Evolutionary conservation across 2,113 vertebrate species (phyloP).

Genomic region (Pachyramphus minor): DNA sequence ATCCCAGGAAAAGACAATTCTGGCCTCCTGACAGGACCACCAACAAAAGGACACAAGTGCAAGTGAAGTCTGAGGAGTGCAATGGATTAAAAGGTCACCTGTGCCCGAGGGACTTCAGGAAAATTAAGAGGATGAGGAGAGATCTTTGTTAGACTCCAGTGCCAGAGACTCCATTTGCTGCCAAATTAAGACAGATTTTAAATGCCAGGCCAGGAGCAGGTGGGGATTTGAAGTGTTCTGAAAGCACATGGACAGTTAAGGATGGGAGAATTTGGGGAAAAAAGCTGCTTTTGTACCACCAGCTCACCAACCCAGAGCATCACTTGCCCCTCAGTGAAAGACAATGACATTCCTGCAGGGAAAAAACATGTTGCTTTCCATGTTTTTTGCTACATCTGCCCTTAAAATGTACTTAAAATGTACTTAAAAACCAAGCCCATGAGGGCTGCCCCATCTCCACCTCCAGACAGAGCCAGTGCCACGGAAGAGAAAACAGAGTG

Average conservation of each 20-base stretch:
- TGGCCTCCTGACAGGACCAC: background rate
- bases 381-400: background rate
- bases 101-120: background rate
- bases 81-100: background rate
- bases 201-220: background rate
- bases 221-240: rapidly evolving
- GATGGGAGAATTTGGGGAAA: background rate
- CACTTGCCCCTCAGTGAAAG: background rate
- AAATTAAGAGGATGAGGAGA: rapidly evolving
- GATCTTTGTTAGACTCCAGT: background rate
- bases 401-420: background rate
- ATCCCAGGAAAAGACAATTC: background rate
- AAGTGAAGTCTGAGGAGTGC: background rate
- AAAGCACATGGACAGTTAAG: background rate
- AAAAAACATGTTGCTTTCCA: background rate
- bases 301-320: background rate
- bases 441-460: background rate
- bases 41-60: background rate
- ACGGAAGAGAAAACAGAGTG: background rate
- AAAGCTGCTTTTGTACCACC: background rate
- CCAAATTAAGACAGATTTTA: background rate
- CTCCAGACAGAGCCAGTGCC: background rate
- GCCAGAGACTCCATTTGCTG: no score
- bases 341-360: background rate
- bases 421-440: background rate